phyloP scores from a whole-genome alignment of 2,888 invertebrate species.

The Thumatha senex region DNA sequence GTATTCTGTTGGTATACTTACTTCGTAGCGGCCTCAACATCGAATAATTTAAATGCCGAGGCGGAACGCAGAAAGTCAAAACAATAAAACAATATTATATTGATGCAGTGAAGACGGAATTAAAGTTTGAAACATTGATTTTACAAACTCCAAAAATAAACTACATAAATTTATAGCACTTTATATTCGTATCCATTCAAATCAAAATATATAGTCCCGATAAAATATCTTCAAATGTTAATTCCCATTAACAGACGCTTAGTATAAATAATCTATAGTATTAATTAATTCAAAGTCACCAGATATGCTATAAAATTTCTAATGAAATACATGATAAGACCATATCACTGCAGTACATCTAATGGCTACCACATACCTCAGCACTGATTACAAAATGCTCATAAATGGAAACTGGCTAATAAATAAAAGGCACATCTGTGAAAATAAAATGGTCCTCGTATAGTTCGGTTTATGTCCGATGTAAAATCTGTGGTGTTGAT shows the following conservation, averaged over 20 bases:
- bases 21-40: too few species aligned
- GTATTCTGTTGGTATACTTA: too few species aligned
- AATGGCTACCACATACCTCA: not conserved
- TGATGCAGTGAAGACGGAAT: too few species aligned
- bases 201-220: slow-evolving; percentile 1
- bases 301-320: slow-evolving; percentile 1
- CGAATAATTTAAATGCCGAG: too few species aligned
- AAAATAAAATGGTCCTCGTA: slow-evolving; percentile 29
- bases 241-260: slow-evolving; percentile 2
- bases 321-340: slow-evolving; percentile 5
- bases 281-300: slow-evolving; percentile 6
- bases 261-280: slow-evolving; percentile 3
- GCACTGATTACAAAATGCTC: slow-evolving; percentile 8
- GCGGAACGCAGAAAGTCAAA: too few species aligned
- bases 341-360: slow-evolving; percentile 10
- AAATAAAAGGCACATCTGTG: slow-evolving; percentile 31
- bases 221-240: slow-evolving; percentile 1
- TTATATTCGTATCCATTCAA: slow-evolving; percentile 1
- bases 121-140: too few species aligned
- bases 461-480: slow-evolving; percentile 35
- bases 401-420: slow-evolving; percentile 27
- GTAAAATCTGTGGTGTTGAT: slow-evolving; percentile 36
- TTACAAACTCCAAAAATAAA: not conserved
- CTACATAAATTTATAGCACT: slow-evolving; percentile 4
- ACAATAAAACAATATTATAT: too few species aligned